phyloP scores from a whole-genome alignment of 2,888 invertebrate species.

The Andrena bucephala region DNA sequence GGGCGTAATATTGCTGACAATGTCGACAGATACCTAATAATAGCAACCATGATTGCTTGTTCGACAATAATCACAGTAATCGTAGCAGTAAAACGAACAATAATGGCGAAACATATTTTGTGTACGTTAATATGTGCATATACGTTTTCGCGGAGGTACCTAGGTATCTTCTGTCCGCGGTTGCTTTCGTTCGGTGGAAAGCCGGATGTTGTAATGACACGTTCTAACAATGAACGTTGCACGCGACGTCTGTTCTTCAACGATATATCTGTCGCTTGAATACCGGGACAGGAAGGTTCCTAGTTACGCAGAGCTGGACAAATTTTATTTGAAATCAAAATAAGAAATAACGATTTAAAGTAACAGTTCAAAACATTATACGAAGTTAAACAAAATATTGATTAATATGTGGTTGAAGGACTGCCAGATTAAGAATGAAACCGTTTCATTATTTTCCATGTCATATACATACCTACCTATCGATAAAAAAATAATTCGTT shows the following conservation, averaged over 20 bases:
- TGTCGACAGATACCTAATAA: conserved; percentile 31
- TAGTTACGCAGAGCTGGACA: conserved; percentile 10
- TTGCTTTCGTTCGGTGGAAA: conserved; percentile 43
- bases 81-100: conserved; percentile 6
- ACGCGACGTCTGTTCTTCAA: conserved; percentile 26
- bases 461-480: too few relatives aligned
- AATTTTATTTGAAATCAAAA: too few relatives aligned
- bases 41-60: conserved; percentile 49
- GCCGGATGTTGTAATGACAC: conserved; percentile 56
- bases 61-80: conserved; percentile 30
- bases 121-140: background rate
- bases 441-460: too few relatives aligned
- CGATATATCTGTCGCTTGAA: conserved; percentile 27
- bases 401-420: too few relatives aligned
- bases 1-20: conserved; percentile 37
- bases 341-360: too few relatives aligned
- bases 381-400: too few relatives aligned
- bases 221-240: conserved; percentile 32
- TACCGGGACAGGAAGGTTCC: conserved; percentile 44
- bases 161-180: background rate
- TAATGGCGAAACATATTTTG: conserved; percentile 15
- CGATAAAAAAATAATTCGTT: too few relatives aligned
- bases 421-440: too few relatives aligned
- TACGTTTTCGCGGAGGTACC: conserved; percentile 27
- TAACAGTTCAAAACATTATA: too few relatives aligned